phyloP scores from a whole-genome alignment of 1,140 invertebrate genomes.

The Batillaria attramentaria region DNA sequence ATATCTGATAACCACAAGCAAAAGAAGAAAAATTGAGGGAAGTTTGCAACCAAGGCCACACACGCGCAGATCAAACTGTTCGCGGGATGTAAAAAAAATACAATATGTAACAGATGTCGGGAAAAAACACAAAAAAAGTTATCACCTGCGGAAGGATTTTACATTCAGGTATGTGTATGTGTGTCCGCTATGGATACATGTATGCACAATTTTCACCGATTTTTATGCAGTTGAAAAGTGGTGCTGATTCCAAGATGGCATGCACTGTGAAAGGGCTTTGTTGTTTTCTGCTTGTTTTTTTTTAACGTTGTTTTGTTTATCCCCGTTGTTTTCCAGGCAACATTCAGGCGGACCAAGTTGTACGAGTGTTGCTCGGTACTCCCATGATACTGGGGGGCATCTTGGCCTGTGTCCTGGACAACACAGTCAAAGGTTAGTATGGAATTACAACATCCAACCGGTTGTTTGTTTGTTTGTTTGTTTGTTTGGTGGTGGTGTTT shows the following conservation, averaged over 20 bases:
- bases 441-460: background rate
- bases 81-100: too few relatives aligned
- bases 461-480: background rate
- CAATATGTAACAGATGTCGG: too few relatives aligned
- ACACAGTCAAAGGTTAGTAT: slow-evolving; percentile 64
- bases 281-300: too few relatives aligned
- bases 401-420: slow-evolving; percentile 69
- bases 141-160: background rate
- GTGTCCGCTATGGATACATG: background rate
- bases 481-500: background rate
- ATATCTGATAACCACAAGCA: too few relatives aligned
- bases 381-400: slow-evolving; percentile 69
- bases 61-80: too few relatives aligned
- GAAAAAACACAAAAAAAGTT: too few relatives aligned
- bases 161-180: background rate
- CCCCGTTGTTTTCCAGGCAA: slow-evolving; percentile 37
- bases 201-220: background rate
- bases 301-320: background rate
- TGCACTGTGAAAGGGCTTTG: background rate
- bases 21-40: too few relatives aligned
- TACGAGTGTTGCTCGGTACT: slow-evolving; percentile 54
- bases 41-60: too few relatives aligned
- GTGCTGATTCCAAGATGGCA: too few relatives aligned
- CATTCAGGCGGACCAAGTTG: slow-evolving; percentile 32
- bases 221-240: too few relatives aligned